phyloP scores from a whole-genome alignment of 1,140 invertebrate genomes.

The Melanaphis sacchari region DNA sequence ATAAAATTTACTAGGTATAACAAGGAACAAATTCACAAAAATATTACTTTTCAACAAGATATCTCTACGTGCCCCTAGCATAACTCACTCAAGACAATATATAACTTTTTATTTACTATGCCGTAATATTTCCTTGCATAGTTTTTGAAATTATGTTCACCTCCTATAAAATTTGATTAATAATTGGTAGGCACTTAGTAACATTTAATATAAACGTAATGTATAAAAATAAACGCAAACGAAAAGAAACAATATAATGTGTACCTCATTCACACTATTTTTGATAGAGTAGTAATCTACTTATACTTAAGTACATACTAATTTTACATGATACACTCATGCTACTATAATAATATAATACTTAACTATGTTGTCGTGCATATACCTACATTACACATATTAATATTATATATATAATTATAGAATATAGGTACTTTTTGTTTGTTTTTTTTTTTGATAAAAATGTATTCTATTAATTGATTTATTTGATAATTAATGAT shows the following conservation, averaged over 20 bases:
- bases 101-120: not conserved
- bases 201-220: no score
- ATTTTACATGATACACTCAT: not conserved
- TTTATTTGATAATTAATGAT: not conserved
- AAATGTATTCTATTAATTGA: not conserved
- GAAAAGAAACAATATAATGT: no score
- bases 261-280: no score
- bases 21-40: not conserved
- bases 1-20: not conserved
- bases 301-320: no score
- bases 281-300: no score
- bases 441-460: not conserved
- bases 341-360: no score
- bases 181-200: not conserved
- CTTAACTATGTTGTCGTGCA: no score
- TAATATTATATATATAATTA: not conserved
- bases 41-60: not conserved
- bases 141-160: not conserved
- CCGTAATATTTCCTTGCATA: not conserved
- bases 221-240: no score
- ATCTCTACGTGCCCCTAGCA: not conserved
- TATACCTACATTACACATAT: not conserved
- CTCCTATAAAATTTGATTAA: not conserved
- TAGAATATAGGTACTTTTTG: no score
- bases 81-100: not conserved